phyloP scores from a whole-genome alignment of 2,888 invertebrate genomes.

The Chloromyia formosa region DNA sequence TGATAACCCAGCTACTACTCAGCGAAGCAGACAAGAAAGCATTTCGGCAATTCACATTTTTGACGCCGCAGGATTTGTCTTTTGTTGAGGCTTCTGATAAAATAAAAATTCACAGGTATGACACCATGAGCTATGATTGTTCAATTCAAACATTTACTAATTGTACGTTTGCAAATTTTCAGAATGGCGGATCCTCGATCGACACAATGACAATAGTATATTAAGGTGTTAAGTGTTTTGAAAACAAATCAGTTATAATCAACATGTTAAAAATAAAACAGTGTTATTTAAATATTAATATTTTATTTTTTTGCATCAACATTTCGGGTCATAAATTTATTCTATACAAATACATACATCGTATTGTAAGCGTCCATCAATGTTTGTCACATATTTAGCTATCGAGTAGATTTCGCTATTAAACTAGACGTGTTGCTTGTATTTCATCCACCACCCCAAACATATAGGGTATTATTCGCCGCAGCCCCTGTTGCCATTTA shows the following conservation, averaged over 20 bases:
- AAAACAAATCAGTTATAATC: no score
- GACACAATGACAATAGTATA: not conserved
- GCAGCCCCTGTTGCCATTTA: no score
- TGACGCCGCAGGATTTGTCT: conserved; percentile 85
- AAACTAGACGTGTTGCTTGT: no score
- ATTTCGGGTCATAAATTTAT: not conserved
- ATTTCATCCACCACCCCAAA: no score
- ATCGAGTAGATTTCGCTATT: no score
- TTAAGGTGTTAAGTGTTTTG: not conserved
- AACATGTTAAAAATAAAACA: no score
- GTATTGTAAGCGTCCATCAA: no score
- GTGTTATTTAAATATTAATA: not conserved
- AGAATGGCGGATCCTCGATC: conserved; percentile 20
- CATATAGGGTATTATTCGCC: no score
- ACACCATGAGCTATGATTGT: no score
- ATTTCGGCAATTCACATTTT: conserved; percentile 84
- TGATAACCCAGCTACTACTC: conserved; percentile 80
- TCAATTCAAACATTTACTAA: not conserved
- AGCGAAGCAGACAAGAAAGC: conserved; percentile 75
- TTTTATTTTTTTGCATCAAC: conserved; percentile 7
- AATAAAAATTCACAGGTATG: conserved; percentile 71
- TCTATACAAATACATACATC: not conserved
- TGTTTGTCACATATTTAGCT: no score
- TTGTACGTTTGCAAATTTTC: no score
- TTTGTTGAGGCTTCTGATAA: conserved; percentile 65